Conservation (phyloP, 2,797 vertebrate species). For the Chromis chromis region DNA sequence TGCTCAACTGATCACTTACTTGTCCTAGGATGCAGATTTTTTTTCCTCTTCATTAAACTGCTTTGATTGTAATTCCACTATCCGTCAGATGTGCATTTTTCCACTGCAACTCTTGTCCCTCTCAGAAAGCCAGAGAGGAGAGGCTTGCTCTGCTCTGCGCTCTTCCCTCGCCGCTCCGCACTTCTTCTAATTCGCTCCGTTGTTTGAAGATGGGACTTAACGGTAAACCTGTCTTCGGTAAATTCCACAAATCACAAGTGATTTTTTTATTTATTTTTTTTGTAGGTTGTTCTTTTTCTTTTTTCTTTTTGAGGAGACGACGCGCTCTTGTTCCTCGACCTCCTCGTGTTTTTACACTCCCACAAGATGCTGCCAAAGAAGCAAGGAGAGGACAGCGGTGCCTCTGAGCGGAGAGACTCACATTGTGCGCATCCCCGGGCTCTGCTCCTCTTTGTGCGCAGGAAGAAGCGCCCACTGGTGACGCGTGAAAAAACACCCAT, state of each 20-base stretch:
- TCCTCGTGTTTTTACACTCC: slow-evolving; percentile 47
- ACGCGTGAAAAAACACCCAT: slow-evolving; percentile 73
- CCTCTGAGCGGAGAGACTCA: slow-evolving; percentile 71
- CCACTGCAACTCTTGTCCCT: slow-evolving; percentile 56
- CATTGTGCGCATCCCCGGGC: slow-evolving; percentile 78
- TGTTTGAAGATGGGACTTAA: slow-evolving; percentile 42
- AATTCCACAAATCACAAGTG: slow-evolving; percentile 66
- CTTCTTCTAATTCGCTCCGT: slow-evolving; percentile 53
- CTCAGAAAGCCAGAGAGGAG: slow-evolving; percentile 35
- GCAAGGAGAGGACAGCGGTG: slow-evolving; percentile 63
- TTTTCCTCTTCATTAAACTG: slow-evolving; percentile 79
- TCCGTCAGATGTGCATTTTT: slow-evolving; percentile 63
- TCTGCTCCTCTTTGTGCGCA: slow-evolving; percentile 77
- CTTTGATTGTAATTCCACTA: slow-evolving; percentile 73
- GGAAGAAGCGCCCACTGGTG: slow-evolving; percentile 81
- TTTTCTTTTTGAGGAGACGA: too few relatives aligned
- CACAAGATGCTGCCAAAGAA: slow-evolving; percentile 67
- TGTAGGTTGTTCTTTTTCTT: too few relatives aligned
- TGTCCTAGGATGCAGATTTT: slow-evolving; percentile 57
- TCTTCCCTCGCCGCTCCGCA: slow-evolving; percentile 38
- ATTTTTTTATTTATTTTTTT: too few relatives aligned
- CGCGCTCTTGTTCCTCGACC: slow-evolving; percentile 46
- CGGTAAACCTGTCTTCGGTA: slow-evolving; percentile 39
- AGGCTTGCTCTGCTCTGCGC: slow-evolving; percentile 40
- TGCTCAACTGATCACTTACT: slow-evolving; percentile 67